These are phyloP conservation scores for Noctua pronuba DNA, from an alignment of 2,888 invertebrate species.

Conservation along the genomic window DNA sequence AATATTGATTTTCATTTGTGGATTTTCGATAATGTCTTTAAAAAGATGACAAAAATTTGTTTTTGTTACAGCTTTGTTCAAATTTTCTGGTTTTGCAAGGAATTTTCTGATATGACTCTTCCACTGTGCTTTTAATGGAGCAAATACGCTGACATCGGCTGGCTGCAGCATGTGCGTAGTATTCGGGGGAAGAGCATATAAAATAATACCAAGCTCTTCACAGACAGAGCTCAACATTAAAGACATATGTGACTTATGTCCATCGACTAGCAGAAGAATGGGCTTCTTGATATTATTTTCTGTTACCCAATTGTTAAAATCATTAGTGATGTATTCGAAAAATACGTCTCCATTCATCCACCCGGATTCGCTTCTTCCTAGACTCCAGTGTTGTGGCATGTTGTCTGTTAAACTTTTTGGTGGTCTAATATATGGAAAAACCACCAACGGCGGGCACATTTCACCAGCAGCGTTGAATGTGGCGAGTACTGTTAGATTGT, in stretches of 20 bases:
- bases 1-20: neutral
- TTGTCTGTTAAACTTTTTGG: conserved; percentile 40
- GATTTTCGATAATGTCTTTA: conserved; percentile 2
- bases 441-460: too few relatives aligned
- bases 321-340: neutral
- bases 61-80: conserved; percentile 1
- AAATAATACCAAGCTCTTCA: conserved; percentile 41
- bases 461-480: too few relatives aligned
- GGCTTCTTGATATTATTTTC: conserved; percentile 41
- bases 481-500: too few relatives aligned
- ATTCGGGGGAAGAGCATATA: conserved; percentile 54
- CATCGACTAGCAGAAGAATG: conserved; percentile 63
- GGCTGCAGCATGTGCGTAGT: neutral
- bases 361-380: conserved; percentile 58
- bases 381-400: conserved; percentile 58
- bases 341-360: conserved; percentile 56
- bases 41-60: conserved; percentile 2
- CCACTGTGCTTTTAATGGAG: conserved; percentile 26
- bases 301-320: neutral
- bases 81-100: too few relatives aligned
- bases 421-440: conserved; percentile 11
- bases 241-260: conserved; percentile 49
- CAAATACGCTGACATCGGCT: conserved; percentile 61
- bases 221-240: conserved; percentile 5
- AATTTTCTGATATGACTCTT: too few relatives aligned